A percentile compares a stretch with the other conserved stretches of the same genome.
Evolutionary conservation across 2,113 vertebrate genomes (phyloP).

Genomic region (Tursiops truncatus): DNA sequence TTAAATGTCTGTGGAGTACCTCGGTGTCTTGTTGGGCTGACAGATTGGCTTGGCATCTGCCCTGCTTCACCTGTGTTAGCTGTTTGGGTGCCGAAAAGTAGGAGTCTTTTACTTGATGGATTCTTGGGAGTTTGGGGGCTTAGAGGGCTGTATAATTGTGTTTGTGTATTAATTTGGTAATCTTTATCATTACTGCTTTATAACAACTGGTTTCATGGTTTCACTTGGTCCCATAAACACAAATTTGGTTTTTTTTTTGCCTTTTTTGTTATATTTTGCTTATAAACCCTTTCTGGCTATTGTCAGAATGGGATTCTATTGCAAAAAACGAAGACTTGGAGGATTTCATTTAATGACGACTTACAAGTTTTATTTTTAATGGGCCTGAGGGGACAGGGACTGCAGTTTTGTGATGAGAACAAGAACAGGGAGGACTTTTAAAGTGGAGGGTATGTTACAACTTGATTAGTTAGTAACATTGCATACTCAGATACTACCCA

Average conservation of each 20-base stretch:
- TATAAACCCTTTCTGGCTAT: neutral
- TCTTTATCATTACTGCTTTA: neutral
- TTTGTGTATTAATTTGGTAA: neutral
- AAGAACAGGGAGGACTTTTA: neutral
- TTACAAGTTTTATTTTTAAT: neutral
- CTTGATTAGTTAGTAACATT: neutral
- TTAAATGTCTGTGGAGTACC: neutral
- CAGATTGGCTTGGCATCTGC: neutral
- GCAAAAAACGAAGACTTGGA: neutral
- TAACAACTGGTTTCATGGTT: neutral
- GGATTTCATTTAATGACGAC: neutral
- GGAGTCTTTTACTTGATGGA: neutral
- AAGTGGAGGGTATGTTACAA: neutral
- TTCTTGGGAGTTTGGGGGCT: neutral
- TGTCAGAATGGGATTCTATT: neutral
- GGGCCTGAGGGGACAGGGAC: neutral
- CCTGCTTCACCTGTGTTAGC: neutral
- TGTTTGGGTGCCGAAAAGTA: neutral
- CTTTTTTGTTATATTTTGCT: neutral
- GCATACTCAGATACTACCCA: neutral
- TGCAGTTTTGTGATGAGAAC: neutral
- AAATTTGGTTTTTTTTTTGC: neutral
- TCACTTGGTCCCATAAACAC: neutral
- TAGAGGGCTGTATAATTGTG: neutral
- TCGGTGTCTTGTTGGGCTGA: neutral